These are phyloP conservation scores for Vanessa cardui DNA, from an alignment of 2,888 invertebrate genomes.

Conservation along the genomic window DNA sequence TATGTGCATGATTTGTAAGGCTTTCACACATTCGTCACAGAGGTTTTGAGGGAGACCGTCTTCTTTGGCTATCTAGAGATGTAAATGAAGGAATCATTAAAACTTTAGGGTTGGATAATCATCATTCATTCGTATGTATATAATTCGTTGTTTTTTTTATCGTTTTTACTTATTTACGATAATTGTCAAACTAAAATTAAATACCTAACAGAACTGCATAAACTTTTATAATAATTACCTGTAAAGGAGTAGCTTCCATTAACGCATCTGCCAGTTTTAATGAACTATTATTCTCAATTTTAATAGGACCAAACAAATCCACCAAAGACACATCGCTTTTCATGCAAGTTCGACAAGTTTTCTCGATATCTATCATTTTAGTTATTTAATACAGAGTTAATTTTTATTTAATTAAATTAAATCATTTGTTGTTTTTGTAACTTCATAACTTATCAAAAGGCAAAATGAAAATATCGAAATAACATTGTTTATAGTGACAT, in stretches of 20 bases:
- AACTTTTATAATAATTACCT: slow-evolving; percentile 49
- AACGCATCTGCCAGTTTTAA: slow-evolving; percentile 61
- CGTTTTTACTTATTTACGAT: neutral
- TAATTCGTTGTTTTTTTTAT: neutral
- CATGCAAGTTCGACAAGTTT: slow-evolving; percentile 74
- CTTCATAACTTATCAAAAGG: neutral
- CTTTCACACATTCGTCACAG: slow-evolving; percentile 80
- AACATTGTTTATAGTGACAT: neutral
- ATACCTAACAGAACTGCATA: too few species aligned
- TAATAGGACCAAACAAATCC: slow-evolving; percentile 58
- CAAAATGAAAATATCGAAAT: slow-evolving; percentile 3
- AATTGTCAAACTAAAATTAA: too few species aligned
- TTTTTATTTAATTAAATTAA: neutral
- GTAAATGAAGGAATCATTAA: slow-evolving; percentile 5
- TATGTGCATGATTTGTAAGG: slow-evolving; percentile 73
- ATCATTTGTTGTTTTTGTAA: neutral
- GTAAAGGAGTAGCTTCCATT: slow-evolving; percentile 58
- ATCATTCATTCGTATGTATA: neutral
- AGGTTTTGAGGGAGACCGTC: slow-evolving; percentile 85
- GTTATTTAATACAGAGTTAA: neutral
- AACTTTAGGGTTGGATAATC: neutral
- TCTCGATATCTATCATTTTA: slow-evolving; percentile 58
- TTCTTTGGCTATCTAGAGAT: slow-evolving; percentile 62
- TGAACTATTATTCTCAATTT: slow-evolving; percentile 56
- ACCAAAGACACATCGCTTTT: slow-evolving; percentile 59